Percentiles rank a stretch among this genome's conserved stretches.
These are phyloP conservation scores for Myiozetetes cayanensis DNA, from an alignment of 2,113 vertebrate genomes.

Conservation along the genomic window DNA sequence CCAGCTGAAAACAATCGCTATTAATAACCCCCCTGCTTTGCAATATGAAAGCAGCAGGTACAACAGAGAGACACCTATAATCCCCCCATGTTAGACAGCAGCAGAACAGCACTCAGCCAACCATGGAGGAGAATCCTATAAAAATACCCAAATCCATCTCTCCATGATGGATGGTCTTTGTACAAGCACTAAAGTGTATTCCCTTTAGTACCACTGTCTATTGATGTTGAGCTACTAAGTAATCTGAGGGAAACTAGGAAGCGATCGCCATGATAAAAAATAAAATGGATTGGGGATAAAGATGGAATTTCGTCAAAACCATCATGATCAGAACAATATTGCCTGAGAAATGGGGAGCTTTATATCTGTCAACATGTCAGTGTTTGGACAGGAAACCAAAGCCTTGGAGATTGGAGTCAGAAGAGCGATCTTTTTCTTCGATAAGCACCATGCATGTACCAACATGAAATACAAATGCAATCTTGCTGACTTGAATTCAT, in stretches of 20 bases:
- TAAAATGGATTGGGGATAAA: conserved; percentile 61
- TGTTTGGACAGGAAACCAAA: conserved; percentile 58
- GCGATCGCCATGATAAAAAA: conserved; percentile 51
- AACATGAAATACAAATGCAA: conserved; percentile 50
- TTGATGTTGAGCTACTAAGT: conserved; percentile 65
- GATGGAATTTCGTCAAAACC: conserved; percentile 58
- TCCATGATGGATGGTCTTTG: conserved; percentile 61
- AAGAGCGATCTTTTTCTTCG: conserved; percentile 52
- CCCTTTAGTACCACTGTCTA: conserved; percentile 65
- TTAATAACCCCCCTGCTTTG: conserved; percentile 53
- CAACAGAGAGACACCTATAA: conserved; percentile 58
- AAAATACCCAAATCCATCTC: conserved; percentile 64
- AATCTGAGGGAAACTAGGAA: conserved; percentile 65
- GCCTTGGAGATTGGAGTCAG: conserved; percentile 57
- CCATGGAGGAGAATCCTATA: conserved; percentile 56
- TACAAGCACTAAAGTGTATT: conserved; percentile 65
- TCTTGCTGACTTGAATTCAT: conserved; percentile 43
- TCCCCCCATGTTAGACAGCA: conserved; percentile 45
- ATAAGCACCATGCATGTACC: conserved; percentile 52
- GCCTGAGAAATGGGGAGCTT: conserved; percentile 44
- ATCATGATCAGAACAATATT: conserved; percentile 63
- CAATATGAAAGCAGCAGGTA: conserved; percentile 40
- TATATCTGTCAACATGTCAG: conserved; percentile 54
- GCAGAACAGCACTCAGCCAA: conserved; percentile 60
- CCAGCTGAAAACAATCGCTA: conserved; percentile 32